Base-by-base conservation (phyloP, 2,888 invertebrate genomes). In the Spilarctia lutea region DNA sequence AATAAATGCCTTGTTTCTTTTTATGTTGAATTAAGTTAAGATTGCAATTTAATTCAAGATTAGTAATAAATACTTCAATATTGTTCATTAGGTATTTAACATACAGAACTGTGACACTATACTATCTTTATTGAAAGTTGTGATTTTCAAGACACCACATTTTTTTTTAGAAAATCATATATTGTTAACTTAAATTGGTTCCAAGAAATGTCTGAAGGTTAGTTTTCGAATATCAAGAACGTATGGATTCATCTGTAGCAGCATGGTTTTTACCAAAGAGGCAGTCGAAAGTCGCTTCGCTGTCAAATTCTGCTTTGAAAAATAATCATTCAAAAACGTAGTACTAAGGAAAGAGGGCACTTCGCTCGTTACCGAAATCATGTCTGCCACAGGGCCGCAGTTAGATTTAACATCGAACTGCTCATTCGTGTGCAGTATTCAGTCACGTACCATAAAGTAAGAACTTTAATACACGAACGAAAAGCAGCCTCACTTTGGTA, bases 401-500 rank as follows among this genome's bases (percentile, higher is more conserved):
- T 89, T 85, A 42, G 16, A 45, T 68, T 45, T 4, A 42, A 68
- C 13, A 48, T 48, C 42, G 24, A 42, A 71, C 45, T 60, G 27
- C 60, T 70, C 35, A 39, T 70, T 70, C 1, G 1, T 35, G 33
- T 24, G 3, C 30, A 68, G 48, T 85, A 87, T 85, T 90, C 88
- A 87, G 87, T 87, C 89, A 86, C 88, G 87, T 89, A 87, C 89
- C 88, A 88, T 86, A 85, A 86, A 88, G 86, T 86, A 89, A 86
- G 86, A 86, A 89, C 86, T 86, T 88, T 85, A 86, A 87, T 88
- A 86, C 85, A 85, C 73, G 75, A 90, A 89, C 87, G 88, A 90
- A 90, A 86, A 86, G 81, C 83, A 86, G 87, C 83, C 85, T 86
- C 76, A 84, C 82, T 81, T 84, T 87, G 85, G 83, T 85, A 83